Conservation (phyloP, 2,113 vertebrate species). For the Pluvialis apricaria region DNA sequence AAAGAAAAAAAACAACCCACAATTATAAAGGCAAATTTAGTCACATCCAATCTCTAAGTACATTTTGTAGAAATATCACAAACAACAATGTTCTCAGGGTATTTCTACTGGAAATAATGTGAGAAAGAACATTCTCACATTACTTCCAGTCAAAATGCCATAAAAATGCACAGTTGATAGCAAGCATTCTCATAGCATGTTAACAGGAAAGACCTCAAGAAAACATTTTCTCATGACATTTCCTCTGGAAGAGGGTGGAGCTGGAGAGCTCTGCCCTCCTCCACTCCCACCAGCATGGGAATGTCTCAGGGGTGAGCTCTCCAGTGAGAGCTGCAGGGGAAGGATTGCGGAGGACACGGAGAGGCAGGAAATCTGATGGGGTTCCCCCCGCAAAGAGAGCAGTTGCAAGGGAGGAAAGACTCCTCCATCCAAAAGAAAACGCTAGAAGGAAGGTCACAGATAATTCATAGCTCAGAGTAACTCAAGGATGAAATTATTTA, state of each 20-base stretch:
- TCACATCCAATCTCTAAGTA: conserved; percentile 7
- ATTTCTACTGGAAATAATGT: conserved; percentile 68
- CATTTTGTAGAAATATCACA: conserved; percentile 42
- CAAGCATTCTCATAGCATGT: conserved; percentile 60
- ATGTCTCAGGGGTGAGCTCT: conserved; percentile 58
- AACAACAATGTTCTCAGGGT: conserved; percentile 54
- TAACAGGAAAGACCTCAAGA: conserved; percentile 58
- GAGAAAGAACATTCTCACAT: conserved; percentile 68
- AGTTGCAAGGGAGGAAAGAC: neutral
- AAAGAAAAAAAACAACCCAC: neutral
- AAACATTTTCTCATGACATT: conserved; percentile 74
- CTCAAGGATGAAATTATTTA: neutral
- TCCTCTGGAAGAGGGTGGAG: conserved; percentile 65
- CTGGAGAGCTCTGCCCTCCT: conserved; percentile 4
- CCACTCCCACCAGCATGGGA: conserved; percentile 42
- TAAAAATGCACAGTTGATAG: conserved; percentile 59
- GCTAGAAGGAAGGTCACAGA: neutral
- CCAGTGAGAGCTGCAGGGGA: neutral
- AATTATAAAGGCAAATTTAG: conserved; percentile 24
- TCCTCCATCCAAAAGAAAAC: neutral
- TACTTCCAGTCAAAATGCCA: conserved; percentile 66
- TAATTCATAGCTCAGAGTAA: neutral
- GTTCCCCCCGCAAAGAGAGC: neutral
- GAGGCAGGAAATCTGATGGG: neutral
- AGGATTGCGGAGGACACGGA: neutral